phyloP scores from a whole-genome alignment of 64 coral and sea anemone genomes.

The Porites australiensis region DNA sequence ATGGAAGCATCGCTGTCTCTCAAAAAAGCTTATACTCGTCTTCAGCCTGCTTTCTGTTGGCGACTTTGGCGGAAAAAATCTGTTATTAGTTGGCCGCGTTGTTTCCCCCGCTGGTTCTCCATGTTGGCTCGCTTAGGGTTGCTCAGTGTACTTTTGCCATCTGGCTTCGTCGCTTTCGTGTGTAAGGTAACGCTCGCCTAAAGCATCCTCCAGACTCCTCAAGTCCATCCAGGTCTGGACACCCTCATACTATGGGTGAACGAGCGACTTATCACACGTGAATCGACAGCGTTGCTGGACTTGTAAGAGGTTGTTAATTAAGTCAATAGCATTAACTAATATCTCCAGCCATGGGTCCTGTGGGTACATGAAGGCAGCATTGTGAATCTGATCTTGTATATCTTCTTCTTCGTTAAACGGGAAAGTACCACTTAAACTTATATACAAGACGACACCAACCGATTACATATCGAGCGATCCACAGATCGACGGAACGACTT shows the following conservation, averaged over 20 bases:
- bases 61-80: slow-evolving; percentile 74
- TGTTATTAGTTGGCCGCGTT: slow-evolving; percentile 62
- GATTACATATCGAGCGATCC: slow-evolving; percentile 99
- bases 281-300: slow-evolving; percentile 94
- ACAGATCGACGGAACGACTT: slow-evolving; percentile 88
- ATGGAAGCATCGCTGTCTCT: neutral
- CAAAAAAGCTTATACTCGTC: slow-evolving; percentile 90
- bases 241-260: slow-evolving; percentile 87
- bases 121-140: slow-evolving; percentile 66
- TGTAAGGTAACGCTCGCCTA: slow-evolving; percentile 87
- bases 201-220: slow-evolving; percentile 83
- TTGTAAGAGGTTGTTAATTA: slow-evolving; percentile 95
- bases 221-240: slow-evolving; percentile 97
- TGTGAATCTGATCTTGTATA: slow-evolving; percentile 96
- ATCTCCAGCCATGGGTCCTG: slow-evolving; percentile 96
- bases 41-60: slow-evolving; percentile 75
- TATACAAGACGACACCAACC: slow-evolving; percentile 96
- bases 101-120: slow-evolving; percentile 26
- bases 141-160: slow-evolving; percentile 80
- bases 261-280: slow-evolving; percentile 95
- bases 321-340: slow-evolving; percentile 82
- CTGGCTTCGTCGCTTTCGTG: slow-evolving; percentile 94
- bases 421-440: slow-evolving; percentile 97
- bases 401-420: slow-evolving; percentile 99
- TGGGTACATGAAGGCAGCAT: slow-evolving; percentile 98